Conservation (phyloP, 2,797 vertebrate species). For the Neosilurus mollespiculum region DNA sequence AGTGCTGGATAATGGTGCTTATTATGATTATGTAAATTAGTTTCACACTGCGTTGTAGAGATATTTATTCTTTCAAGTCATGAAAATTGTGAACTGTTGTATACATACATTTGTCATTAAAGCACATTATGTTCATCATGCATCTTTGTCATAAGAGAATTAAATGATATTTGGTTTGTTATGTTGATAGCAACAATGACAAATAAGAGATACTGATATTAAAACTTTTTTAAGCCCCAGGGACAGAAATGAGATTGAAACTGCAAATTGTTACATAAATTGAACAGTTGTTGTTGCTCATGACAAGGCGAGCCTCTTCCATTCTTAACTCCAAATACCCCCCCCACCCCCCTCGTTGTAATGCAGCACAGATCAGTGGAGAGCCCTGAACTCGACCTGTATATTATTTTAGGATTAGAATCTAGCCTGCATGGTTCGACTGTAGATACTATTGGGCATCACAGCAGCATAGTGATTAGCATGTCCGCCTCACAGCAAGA, state of each 20-base stretch:
- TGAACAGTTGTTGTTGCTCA: not conserved
- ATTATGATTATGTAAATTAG: not conserved
- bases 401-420: not conserved
- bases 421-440: not conserved
- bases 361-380: not conserved
- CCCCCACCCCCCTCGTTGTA: not conserved
- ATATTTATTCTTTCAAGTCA: not conserved
- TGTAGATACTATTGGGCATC: not conserved
- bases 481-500: too few species aligned
- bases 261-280: not conserved
- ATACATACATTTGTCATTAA: constrained; percentile 2
- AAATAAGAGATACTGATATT: not conserved
- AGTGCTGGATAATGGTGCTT: not conserved
- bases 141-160: not conserved
- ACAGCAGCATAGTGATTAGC: too few species aligned
- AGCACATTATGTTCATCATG: not conserved
- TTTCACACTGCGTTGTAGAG: not conserved
- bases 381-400: not conserved
- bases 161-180: not conserved
- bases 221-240: not conserved
- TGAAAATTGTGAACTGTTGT: not conserved
- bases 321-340: not conserved
- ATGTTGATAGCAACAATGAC: not conserved
- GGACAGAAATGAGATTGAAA: not conserved
- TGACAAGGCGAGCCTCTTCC: not conserved